Base-by-base conservation (phyloP, 64 coral and sea anemone species). In the Cladopsammia gracilis region DNA sequence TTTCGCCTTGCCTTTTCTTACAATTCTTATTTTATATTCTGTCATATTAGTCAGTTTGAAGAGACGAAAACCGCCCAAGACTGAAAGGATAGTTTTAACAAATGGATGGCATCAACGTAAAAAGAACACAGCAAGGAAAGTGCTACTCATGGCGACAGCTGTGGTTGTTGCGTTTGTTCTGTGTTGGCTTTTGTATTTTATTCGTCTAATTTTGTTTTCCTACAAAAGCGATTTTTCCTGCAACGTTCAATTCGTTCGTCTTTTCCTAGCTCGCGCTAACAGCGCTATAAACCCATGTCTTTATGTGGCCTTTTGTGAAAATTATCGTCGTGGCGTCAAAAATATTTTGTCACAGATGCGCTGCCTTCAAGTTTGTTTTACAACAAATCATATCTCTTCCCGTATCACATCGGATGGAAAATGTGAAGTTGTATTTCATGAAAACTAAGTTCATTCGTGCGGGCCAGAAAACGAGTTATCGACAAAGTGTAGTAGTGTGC, bases 171-270 rank as follows among this genome's bases (percentile, higher is more conserved):
- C 77, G 19, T 96, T 96, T 53, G n/a, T 96, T 2, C 48, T 59
- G 51, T 96, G 95, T 34, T 96, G 89, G 89, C 50, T 96, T 60
- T 76, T 96, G 48, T 93, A 96, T 75, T 96, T 96, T 25, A 92
- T 96, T 19, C 74, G 74, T 18, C 66, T 88, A 23, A 66, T 96
- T 2, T 57, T 96, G 67, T 87, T 83, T 70, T 93, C 95, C 5
- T 58, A 93, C 49, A 75, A 78, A n/a, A 82, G 92, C 4, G 34
- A 34, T 16, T 76, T 96, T 47, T 70, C 90, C 14, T 96, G 95
- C 75, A 45, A 66, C n/a, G 68, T 96, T 34, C 54, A 64, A 4
- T 96, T 86, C 64, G 15, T 82, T 2, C 48, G 86, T 2, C 25
- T 96, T 11, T 22, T 96, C 3, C 59, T 96, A 3, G 89, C 90